A percentile compares a stretch with the other conserved stretches of the same genome.
These are phyloP conservation scores for Cordylochernes scorpioides DNA, from an alignment of 2,888 invertebrate species.

Conservation along the genomic window DNA sequence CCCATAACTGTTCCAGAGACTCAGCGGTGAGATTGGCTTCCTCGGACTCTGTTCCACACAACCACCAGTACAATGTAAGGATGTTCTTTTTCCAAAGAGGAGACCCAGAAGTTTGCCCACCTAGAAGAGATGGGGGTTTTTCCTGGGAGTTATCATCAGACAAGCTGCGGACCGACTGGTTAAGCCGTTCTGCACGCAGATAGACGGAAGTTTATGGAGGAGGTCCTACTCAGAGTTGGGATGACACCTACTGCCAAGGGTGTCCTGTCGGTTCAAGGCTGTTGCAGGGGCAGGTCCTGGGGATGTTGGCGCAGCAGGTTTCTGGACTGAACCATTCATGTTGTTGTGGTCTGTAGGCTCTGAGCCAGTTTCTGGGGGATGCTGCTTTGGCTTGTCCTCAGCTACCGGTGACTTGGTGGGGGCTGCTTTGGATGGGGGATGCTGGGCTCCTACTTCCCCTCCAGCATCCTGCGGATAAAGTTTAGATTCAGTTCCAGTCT, in stretches of 20 bases:
- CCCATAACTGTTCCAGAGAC: constrained; percentile 46
- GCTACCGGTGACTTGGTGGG: too few species aligned
- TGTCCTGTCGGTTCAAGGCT: constrained; percentile 11
- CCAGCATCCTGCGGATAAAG: too few species aligned
- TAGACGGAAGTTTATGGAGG: too few species aligned
- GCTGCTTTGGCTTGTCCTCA: too few species aligned
- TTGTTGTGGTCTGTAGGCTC: constrained; percentile 3
- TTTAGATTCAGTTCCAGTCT: too few species aligned
- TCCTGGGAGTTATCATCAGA: constrained; percentile 12
- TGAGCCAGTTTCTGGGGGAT: too few species aligned
- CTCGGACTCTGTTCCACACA: constrained; percentile 8
- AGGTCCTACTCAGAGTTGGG: too few species aligned
- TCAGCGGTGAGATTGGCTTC: constrained; percentile 41
- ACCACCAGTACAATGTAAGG: background rate
- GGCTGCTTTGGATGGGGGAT: too few species aligned
- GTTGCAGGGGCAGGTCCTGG: constrained; percentile 10
- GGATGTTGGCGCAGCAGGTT: constrained; percentile 6
- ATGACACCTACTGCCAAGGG: constrained; percentile 8
- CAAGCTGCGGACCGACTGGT: constrained; percentile 10
- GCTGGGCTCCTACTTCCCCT: too few species aligned
- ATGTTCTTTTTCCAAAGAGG: background rate
- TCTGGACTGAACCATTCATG: constrained; percentile 10
- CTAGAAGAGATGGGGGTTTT: constrained; percentile 11
- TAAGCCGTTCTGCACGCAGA: constrained; percentile 7
- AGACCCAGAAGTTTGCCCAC: constrained; percentile 1